Evolutionary conservation across 2,888 invertebrate species (phyloP), one percentile per base, ranked within the genome.

Genomic region (Nomada hirtipes): DNA sequence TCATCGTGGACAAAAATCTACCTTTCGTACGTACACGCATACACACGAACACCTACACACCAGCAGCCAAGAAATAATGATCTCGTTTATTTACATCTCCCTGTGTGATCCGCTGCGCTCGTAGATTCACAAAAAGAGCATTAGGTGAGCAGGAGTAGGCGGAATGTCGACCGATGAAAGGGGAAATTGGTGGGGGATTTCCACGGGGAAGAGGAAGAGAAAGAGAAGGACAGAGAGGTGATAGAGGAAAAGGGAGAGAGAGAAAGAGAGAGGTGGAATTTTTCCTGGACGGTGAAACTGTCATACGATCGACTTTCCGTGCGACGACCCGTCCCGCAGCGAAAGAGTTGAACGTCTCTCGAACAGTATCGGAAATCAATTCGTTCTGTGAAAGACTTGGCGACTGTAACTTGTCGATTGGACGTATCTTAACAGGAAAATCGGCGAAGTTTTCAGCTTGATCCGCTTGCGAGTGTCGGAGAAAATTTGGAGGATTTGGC

Each of bases 251-350:
- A 36, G 36, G 36, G 29, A 29, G 42, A 26, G 44, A 20, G 68
- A n/a, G 47, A 50, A 67, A 75, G 73, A 67, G 74, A 76, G 76
- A 72, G 55, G 64, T 55, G 76, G 80, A 79, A 86, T 87, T 87
- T 86, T 86, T 86, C 76, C 76, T 42, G 73, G 59, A 73, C 67
- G 87, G 85, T 85, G 86, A 86, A 86, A 86, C 86, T 72, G 85
- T 86, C 81, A 73, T 67, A 29, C 86, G 86, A 87, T 87, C 86
- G 86, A 87, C 86, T 87, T 87, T 85, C 82, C 85, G 82, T 86
- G 82, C 85, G 85, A 85, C 87, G 85, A 87, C 75, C 87, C 68
- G 73, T 55, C 55, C 23, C n/a, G 7, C 53, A 69, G 63, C 64
- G 79, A 79, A 53, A 47, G 59, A 44, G 23, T 23, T 55, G 63